Conservation (phyloP, 1,140 invertebrate genomes). For the Dreissena polymorpha region DNA sequence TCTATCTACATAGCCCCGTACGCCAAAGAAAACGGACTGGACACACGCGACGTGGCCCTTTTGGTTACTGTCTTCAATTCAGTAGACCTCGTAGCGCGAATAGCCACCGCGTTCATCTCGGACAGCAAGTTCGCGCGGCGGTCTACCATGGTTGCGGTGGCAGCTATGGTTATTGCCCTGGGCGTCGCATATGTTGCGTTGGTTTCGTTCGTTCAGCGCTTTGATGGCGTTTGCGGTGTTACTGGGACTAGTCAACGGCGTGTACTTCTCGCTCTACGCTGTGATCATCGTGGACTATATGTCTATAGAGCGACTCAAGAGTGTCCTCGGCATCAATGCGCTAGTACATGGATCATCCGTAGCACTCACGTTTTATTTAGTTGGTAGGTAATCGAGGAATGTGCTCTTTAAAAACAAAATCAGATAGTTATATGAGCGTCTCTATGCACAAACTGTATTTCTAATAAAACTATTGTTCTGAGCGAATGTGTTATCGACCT, state of each 20-base stretch:
- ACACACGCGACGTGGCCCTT: background rate
- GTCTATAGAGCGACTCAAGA: constrained; percentile 6
- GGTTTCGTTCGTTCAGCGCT: background rate
- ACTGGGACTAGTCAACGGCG: constrained; percentile 6
- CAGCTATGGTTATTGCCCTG: background rate
- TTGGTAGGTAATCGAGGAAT: constrained; percentile 20
- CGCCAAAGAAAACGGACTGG: constrained; percentile 16
- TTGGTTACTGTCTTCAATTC: too few species aligned
- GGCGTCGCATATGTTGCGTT: background rate
- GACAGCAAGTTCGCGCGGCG: too few species aligned
- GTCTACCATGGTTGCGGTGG: too few species aligned
- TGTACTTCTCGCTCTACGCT: too few species aligned
- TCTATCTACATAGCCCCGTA: constrained; percentile 21
- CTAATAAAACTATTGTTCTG: too few species aligned
- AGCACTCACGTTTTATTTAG: too few species aligned
- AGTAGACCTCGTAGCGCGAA: too few species aligned
- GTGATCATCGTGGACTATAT: constrained; percentile 32
- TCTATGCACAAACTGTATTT: too few species aligned
- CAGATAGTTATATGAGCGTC: too few species aligned
- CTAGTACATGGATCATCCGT: constrained; percentile 29
- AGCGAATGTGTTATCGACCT: too few species aligned
- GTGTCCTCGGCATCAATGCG: constrained; percentile 13
- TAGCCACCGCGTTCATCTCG: too few species aligned
- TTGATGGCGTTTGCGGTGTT: background rate
- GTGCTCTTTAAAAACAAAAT: too few species aligned